Base-by-base conservation (phyloP, 2,113 vertebrate genomes). In the Hemibagrus wyckioides region DNA sequence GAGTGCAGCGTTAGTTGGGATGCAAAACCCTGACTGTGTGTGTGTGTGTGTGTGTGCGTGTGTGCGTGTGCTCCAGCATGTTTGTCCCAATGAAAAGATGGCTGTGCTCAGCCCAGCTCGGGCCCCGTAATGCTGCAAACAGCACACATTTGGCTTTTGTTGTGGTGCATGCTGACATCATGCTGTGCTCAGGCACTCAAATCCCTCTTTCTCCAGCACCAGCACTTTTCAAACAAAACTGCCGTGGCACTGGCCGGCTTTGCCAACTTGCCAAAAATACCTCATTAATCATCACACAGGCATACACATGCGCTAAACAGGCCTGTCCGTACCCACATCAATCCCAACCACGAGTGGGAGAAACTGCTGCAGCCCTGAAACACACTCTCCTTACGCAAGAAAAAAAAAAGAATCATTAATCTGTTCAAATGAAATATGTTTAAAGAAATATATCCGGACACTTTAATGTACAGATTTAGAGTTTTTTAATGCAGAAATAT, bases 201-300 rank as follows among this genome's bases (percentile, higher is more conserved):
- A 95, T 95, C 95, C 95, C 92, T 95, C 36, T 85, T 96, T 96
- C 94, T 93, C 94, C 94, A 94, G 93, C 95, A 95, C 93, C 96
- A 96, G 95, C 95, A 96, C 94, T 97, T 97, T 97, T 95, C 90
- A 96, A 96, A 97, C 95, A 96, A 96, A 96, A 96, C 95, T 91
- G 84, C 87, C 83, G 30, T 86, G 85, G 86, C 87, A 85, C 87
- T 90, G 87, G 88, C 94, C 92, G 94, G 94, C 95, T 94, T 96
- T 95, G 95, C 95, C 93, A 96, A 94, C 94, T 93, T 95, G 93
- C 94, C 94, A 96, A 94, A 96, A 95, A 95, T 92, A 90, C 93
- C 91, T 90, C 92, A 91, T 90, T 92, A 94, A 95, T 95, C 14
- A 89, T 89, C 90, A 91, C 82, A 84, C 44, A 65, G 50, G 75